Percentiles rank a stretch among this genome's conserved stretches.
These are phyloP conservation scores for Dipodomys spectabilis DNA, from an alignment of 2,113 vertebrate genomes.

Conservation along the genomic window DNA sequence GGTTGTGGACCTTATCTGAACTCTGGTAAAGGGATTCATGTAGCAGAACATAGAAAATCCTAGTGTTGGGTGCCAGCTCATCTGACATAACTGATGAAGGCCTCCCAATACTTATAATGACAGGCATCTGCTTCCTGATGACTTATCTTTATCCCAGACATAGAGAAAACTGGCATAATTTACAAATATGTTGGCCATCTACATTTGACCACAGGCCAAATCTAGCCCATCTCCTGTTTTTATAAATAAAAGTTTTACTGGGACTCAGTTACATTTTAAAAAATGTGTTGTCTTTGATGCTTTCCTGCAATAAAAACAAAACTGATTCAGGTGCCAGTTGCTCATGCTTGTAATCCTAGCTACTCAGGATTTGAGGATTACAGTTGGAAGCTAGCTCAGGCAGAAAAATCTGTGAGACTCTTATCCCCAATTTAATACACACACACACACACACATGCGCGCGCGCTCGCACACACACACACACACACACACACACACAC, in stretches of 20 bases:
- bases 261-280: neutral
- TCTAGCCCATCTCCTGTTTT: neutral
- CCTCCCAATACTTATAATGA: neutral
- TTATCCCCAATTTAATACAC: too few relatives aligned
- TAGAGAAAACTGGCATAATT: neutral
- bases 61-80: neutral
- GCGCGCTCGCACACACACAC: too few relatives aligned
- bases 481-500: too few relatives aligned
- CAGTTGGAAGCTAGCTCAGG: too few relatives aligned
- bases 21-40: neutral
- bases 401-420: too few relatives aligned
- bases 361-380: too few relatives aligned
- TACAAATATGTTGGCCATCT: neutral
- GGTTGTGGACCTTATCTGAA: neutral
- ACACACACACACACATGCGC: too few relatives aligned
- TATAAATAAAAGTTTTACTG: slow-evolving; percentile 5
- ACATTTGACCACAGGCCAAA: neutral
- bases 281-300: neutral
- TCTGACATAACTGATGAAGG: neutral
- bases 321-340: too few relatives aligned
- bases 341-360: too few relatives aligned
- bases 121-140: neutral
- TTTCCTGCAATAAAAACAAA: neutral
- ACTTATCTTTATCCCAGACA: neutral
- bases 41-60: neutral